Conservation (phyloP, 1,140 invertebrate species). For the Heliconius melpomene region DNA sequence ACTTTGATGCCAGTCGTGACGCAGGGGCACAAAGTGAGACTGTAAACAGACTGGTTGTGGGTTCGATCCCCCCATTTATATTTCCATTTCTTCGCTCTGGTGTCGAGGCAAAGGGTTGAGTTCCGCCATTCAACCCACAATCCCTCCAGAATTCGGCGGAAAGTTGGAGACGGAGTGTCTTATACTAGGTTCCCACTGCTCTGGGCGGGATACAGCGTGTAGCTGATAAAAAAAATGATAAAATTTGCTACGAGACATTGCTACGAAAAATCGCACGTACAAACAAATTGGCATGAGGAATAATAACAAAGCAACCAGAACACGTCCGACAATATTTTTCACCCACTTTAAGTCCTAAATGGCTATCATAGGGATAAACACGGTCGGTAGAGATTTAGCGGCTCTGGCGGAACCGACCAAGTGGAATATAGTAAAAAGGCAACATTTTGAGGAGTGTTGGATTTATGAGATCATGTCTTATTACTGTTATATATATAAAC, state of each 20-base stretch:
- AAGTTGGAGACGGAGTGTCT: no score
- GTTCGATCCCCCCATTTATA: no score
- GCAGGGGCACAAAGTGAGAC: no score
- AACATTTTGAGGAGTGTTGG: conserved; percentile 43
- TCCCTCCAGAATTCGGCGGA: no score
- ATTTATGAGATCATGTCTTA: conserved; percentile 45
- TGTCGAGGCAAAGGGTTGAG: no score
- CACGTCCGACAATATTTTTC: conserved; percentile 41
- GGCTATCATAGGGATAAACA: conserved; percentile 49
- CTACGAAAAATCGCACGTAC: conserved; percentile 29
- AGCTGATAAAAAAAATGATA: no score
- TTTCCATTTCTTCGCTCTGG: no score
- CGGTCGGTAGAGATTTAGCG: conserved; percentile 45
- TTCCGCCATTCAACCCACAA: no score
- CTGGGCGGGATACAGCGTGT: no score
- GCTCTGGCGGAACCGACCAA: conserved; percentile 41
- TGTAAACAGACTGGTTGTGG: no score
- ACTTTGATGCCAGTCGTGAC: background rate
- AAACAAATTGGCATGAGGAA: conserved; percentile 37
- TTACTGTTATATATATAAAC: background rate
- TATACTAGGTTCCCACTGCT: no score
- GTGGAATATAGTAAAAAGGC: conserved; percentile 51
- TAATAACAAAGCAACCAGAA: conserved; percentile 32
- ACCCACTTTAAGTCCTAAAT: conserved; percentile 44
- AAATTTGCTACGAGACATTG: conserved; percentile 10